Percentiles rank a stretch among this genome's conserved stretches.
These are phyloP conservation scores for Coilia nasus DNA, from an alignment of 2,797 vertebrate species.

Conservation along the genomic window DNA sequence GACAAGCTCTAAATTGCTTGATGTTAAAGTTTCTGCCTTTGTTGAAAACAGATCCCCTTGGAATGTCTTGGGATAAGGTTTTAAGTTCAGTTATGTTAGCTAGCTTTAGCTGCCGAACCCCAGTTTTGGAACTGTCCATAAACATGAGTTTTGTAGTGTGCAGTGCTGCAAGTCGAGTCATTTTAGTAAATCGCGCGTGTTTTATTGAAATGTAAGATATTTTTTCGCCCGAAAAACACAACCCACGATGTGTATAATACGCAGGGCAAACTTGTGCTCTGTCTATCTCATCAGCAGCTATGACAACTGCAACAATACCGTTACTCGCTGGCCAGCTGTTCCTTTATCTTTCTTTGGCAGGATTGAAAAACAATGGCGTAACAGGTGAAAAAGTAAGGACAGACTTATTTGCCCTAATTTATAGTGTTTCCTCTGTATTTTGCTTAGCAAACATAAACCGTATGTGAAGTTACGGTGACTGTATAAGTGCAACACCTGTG, in stretches of 20 bases:
- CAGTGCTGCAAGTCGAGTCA: neutral
- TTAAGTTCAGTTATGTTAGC: neutral
- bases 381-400: neutral
- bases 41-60: neutral
- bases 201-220: neutral
- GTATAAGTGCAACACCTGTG: constrained; percentile 63
- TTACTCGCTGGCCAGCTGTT: constrained; percentile 66
- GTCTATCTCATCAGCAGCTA: constrained; percentile 33
- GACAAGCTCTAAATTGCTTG: neutral
- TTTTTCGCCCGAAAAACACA: neutral
- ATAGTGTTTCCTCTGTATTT: neutral
- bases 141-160: neutral
- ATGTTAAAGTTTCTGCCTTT: neutral
- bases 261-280: neutral
- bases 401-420: neutral
- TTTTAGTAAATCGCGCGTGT: neutral
- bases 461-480: neutral
- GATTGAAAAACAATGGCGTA: constrained; percentile 31
- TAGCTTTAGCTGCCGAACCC: neutral
- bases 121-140: neutral
- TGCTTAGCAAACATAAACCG: neutral
- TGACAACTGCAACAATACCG: constrained; percentile 50
- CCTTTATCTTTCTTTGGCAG: constrained; percentile 24
- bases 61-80: neutral
- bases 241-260: neutral